A percentile compares a stretch with the other conserved stretches of the same genome.
Evolutionary conservation across 2,113 vertebrate genomes (phyloP).

Genomic region (Vireo altiloquus): DNA sequence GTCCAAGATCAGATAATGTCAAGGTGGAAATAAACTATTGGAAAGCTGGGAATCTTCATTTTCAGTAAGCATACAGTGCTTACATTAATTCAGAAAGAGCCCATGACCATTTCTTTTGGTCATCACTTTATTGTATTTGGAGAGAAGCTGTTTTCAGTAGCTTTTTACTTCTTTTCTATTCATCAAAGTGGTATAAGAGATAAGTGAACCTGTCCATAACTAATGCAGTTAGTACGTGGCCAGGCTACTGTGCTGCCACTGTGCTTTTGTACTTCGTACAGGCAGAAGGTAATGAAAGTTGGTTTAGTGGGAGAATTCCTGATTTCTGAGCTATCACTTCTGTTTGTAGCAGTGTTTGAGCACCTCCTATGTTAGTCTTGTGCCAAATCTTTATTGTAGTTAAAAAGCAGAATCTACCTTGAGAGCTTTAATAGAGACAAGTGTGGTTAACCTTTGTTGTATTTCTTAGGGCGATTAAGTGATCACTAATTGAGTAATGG

Average conservation of each 20-base stretch:
- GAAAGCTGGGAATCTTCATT: neutral
- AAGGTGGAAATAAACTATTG: neutral
- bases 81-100: neutral
- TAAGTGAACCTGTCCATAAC: neutral
- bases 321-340: neutral
- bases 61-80: neutral
- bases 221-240: rapidly evolving
- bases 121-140: neutral
- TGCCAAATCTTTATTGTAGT: neutral
- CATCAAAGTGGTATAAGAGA: neutral
- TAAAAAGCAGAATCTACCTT: neutral
- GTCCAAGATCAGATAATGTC: neutral
- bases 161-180: neutral
- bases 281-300: neutral
- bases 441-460: neutral
- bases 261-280: neutral
- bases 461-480: neutral
- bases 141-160: neutral
- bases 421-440: neutral
- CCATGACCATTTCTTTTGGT: neutral
- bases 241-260: neutral
- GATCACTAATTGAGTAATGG: neutral
- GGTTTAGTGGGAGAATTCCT: neutral
- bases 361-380: neutral
- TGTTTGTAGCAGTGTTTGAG: neutral